Base-by-base conservation (phyloP, 1,140 invertebrate genomes). In the Panagrolaimus sp. region DNA sequence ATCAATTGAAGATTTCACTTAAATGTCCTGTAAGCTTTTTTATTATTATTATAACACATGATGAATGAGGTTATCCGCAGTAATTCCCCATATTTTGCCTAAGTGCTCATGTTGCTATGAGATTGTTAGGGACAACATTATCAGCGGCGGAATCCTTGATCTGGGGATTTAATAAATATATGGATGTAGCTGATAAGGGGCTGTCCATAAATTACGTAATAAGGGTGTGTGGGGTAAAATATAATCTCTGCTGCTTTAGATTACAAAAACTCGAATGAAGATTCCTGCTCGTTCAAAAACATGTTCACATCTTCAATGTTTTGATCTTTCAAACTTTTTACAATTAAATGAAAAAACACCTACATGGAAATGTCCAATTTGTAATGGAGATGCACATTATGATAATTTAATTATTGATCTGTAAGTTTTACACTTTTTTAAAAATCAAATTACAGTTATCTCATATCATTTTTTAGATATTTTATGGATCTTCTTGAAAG, bases 271-370 rank as follows among this genome's bases (percentile, higher is more conserved):
- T 89, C 87, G 92, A 62, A 78, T 83, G 70, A 79, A 75, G 27
- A 89, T 91, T 53, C 96, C 96, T 0, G 93, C 91, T 83, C 88
- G 93, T 57, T 87, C 93, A 0, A 89, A 88, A 14, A 91, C 91
- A 0, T 99, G 96, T 83, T 89, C 88, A 27, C 96, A 99, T 87
- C 86, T 98, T 65, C 95, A 98, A 84, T 98, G 95, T 86, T 98
- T 98, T 83, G 96, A 99, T 86, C 93, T 93, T 0, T 90, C 88
- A 5, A 73, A 72, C n/a, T 80, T 91, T 85, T 86, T 98, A 67
- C 91, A 93, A 88, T 98, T 98, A 94, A 98, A 98, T 83, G 96
- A 98, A 84, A 88, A 92, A 46, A 97, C 96, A 82, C 93, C 95
- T 23, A 96, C 92, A 0, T 99, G 96, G 96, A 89, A 90, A 72